Evolutionary conservation across 2,113 vertebrate species (phyloP), one percentile per base, ranked within the genome.

Genomic region (Microcebus griseorufus): DNA sequence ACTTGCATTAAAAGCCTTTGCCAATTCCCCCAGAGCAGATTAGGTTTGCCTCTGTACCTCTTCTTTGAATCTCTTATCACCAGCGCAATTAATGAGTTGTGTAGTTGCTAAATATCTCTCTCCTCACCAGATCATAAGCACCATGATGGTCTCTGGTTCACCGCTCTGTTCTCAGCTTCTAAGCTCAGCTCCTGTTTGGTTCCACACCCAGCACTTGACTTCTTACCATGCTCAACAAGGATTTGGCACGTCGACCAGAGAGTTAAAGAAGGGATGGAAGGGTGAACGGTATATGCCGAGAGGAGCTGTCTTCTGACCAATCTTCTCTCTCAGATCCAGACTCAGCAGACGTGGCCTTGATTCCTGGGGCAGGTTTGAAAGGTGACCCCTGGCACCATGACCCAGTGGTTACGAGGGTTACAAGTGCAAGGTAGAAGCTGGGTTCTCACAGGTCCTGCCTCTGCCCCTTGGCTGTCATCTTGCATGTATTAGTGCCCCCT

Each of bases 1-100:
- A 73, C n/a, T 72, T 85, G 42, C 53, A 23, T 88, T 55, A 9
- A 87, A 79, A 83, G 29, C 27, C 20, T 87, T 94, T 69, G n/a
- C 25, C 90, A 62, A 79, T 89, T 84, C 20, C 20, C 48, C 6
- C 39, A 67, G 29, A 65, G 16, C 42, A 27, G 22, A 34, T 60
- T 34, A 27, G 5, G 3, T 58, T 64, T 12, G 9, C 55, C 32
- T 79, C 69, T 84, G 3, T 65, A 39, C 3, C 73, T 83, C 7
- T 86, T 55, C 22, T 73, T 18, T 67, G 58, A 90, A 82, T 14
- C 20, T 29, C 55, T 80, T 62, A 88, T n/a, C 34, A 34, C 5
- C n/a, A 60, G 10, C 70, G 18, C 9, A 60, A 23, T 75, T 60
- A 62, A 53, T 60, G 64, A 89, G 32, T 29, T 73, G 3, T 18